Evolutionary conservation across 2,113 vertebrate genomes (phyloP).

Genomic region (Verasper variegatus): DNA sequence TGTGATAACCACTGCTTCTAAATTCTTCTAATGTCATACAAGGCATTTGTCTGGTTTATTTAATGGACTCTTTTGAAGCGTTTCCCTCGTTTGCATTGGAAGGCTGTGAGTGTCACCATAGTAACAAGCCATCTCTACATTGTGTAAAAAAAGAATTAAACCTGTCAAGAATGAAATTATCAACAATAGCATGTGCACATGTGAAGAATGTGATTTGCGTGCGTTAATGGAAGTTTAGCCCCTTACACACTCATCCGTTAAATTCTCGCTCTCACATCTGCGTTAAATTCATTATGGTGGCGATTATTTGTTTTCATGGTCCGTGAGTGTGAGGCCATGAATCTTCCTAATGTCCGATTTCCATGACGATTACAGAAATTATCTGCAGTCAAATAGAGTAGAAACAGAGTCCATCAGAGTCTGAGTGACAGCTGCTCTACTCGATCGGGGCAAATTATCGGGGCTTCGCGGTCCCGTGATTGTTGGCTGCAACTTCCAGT

Average conservation of each 20-base stretch:
- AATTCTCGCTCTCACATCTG: conserved; percentile 25
- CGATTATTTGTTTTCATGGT: conserved; percentile 36
- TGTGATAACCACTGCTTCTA: background rate
- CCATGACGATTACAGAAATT: conserved; percentile 45
- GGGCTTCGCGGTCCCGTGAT: background rate
- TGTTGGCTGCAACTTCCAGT: conserved; percentile 2
- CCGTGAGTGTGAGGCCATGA: conserved; percentile 28
- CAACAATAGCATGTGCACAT: conserved; percentile 19
- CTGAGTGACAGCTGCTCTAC: conserved; percentile 37
- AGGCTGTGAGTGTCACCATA: conserved; percentile 41
- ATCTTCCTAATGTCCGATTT: conserved; percentile 39
- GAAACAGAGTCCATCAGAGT: conserved; percentile 10
- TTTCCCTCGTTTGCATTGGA: conserved; percentile 2
- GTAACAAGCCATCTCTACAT: conserved; percentile 45
- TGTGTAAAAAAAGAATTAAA: conserved; percentile 22
- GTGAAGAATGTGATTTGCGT: conserved; percentile 12
- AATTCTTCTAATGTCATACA: background rate
- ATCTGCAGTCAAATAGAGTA: conserved; percentile 18
- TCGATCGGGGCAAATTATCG: conserved; percentile 28
- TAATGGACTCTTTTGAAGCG: conserved; percentile 27
- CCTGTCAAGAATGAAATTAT: conserved; percentile 37
- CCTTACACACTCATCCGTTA: conserved; percentile 10
- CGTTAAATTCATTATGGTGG: conserved; percentile 40
- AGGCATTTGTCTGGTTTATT: conserved; percentile 33
- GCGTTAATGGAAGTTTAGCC: conserved; percentile 26